Conservation (phyloP, 2,797 vertebrate genomes). For the Pogoniulus pusillus region DNA sequence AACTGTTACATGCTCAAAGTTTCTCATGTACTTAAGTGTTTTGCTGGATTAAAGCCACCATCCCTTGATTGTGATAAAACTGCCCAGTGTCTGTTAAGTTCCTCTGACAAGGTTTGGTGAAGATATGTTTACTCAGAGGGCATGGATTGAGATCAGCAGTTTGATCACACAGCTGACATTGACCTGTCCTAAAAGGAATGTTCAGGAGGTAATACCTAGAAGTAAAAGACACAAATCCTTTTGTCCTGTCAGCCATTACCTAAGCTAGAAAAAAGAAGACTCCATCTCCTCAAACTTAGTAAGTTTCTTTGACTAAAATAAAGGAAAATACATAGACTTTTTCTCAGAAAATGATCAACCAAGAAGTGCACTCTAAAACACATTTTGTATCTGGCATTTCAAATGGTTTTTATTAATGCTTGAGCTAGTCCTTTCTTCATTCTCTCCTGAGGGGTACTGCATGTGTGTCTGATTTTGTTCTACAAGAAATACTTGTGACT, state of each 20-base stretch:
- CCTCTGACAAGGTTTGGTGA: not conserved
- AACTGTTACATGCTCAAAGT: conserved; percentile 8
- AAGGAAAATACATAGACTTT: not conserved
- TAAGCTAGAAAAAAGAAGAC: not conserved
- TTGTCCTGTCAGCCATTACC: not conserved
- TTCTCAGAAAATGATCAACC: not conserved
- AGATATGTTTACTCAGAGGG: not conserved
- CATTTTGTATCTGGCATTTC: conserved; percentile 7
- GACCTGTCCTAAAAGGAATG: not conserved
- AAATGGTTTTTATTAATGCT: conserved; percentile 31
- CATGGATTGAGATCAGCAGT: not conserved
- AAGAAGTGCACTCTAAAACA: not conserved
- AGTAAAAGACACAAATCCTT: not conserved
- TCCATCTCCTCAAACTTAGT: not conserved
- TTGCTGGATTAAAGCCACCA: conserved; percentile 54
- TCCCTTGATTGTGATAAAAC: conserved; percentile 29
- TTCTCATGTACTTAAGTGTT: conserved; percentile 51
- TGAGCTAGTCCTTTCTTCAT: conserved; percentile 8
- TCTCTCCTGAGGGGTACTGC: not conserved
- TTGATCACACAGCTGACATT: conserved; percentile 21
- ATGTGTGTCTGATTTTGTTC: not conserved
- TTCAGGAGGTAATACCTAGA: not conserved
- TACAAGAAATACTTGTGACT: conserved; percentile 13
- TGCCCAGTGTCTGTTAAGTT: not conserved
- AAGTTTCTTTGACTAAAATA: not conserved